phyloP scores from a whole-genome alignment of 2,888 invertebrate species.

The Phlogophora meticulosa region DNA sequence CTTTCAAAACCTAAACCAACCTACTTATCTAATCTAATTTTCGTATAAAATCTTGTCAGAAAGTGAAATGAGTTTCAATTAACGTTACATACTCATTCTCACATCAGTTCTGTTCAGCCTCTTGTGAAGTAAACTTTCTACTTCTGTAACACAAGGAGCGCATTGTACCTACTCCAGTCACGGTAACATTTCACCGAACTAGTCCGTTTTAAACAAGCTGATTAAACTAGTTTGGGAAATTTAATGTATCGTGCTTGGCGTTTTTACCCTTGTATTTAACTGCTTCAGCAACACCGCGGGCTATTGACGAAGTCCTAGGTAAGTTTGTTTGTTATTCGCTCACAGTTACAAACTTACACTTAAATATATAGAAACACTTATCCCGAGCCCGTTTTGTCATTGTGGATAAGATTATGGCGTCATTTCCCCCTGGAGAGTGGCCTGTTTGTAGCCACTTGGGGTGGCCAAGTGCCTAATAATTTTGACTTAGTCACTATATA shows the following conservation, averaged over 20 bases:
- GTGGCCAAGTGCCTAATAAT: slow-evolving; percentile 51
- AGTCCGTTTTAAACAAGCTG: slow-evolving; percentile 56
- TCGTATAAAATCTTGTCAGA: slow-evolving; percentile 28
- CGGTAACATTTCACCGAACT: slow-evolving; percentile 21
- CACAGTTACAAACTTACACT: slow-evolving; percentile 46
- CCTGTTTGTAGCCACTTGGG: slow-evolving; percentile 53
- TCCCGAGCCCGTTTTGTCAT: slow-evolving; percentile 47
- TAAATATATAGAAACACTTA: slow-evolving; percentile 58
- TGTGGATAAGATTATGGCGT: slow-evolving; percentile 52
- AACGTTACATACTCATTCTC: slow-evolving; percentile 12
- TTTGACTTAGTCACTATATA: slow-evolving; percentile 42
- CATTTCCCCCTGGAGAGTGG: slow-evolving; percentile 49
- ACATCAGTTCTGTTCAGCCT: slow-evolving; percentile 24
- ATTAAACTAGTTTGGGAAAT: slow-evolving; percentile 47
- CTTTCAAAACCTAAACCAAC: slow-evolving; percentile 16
- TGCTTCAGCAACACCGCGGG: slow-evolving; percentile 54
- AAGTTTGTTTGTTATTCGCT: slow-evolving; percentile 63
- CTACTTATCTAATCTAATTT: slow-evolving; percentile 33
- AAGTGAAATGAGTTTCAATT: slow-evolving; percentile 43
- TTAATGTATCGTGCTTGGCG: slow-evolving; percentile 55
- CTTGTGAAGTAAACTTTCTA: slow-evolving; percentile 42
- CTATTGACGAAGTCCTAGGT: slow-evolving; percentile 59
- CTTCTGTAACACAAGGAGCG: slow-evolving; percentile 12
- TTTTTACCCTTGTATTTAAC: slow-evolving; percentile 61
- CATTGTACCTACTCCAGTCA: slow-evolving; percentile 12